phyloP scores from a whole-genome alignment of 1,140 invertebrate species.

The Leptonema lineaticorne region DNA sequence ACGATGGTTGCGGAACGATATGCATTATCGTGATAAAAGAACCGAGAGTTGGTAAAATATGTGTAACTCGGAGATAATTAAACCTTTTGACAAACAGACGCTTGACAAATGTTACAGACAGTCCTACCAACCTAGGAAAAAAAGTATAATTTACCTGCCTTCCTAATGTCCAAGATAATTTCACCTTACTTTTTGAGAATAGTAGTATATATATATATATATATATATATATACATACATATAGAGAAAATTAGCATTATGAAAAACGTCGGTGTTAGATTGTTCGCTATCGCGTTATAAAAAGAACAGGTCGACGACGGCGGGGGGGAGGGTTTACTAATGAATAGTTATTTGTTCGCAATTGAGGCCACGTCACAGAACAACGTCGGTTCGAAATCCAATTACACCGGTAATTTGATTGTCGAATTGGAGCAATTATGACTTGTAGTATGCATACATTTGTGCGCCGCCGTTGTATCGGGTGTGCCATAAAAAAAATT shows the following conservation, averaged over 20 bases:
- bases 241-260: background rate
- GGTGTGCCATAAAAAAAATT: too few species aligned
- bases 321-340: background rate
- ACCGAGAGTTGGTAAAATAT: background rate
- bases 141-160: too few species aligned
- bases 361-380: slow-evolving; percentile 22
- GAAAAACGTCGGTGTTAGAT: too few species aligned
- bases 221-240: background rate
- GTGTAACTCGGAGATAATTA: background rate
- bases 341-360: slow-evolving; percentile 19
- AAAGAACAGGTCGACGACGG: background rate
- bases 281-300: background rate
- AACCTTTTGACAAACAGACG: background rate
- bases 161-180: too few species aligned
- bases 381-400: slow-evolving; percentile 19
- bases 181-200: too few species aligned
- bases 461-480: too few species aligned
- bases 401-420: slow-evolving; percentile 25
- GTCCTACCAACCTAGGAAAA: too few species aligned
- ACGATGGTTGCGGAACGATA: too few species aligned
- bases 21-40: background rate
- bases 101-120: background rate
- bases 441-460: too few species aligned
- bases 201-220: background rate
- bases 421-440: slow-evolving; percentile 19